Base-by-base conservation (phyloP, 2,113 vertebrate genomes). In the Hemibates koningsi region DNA sequence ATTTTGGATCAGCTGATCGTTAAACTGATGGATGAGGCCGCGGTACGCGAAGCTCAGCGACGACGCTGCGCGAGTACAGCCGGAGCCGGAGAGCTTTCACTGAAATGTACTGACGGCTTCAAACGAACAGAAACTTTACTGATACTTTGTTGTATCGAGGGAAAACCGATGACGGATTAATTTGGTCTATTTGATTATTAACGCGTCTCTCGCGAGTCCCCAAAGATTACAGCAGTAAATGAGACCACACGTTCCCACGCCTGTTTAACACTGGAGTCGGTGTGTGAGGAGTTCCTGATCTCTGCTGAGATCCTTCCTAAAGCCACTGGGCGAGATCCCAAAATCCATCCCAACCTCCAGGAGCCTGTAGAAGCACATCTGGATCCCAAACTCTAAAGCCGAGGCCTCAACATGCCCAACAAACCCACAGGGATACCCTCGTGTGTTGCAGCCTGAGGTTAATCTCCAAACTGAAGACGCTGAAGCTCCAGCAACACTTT, bases 21-120 rank as follows among this genome's bases (percentile, higher is more conserved):
- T 76, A 48, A 76, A 29, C 41, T 48, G 71, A 78, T 32, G 27
- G 71, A 50, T 32, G 71, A 17, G 43, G 9, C 71, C 43, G 1
- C 4, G 6, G 27, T 12, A 11, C 16, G 5, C 4, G 10, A 32
- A 0, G 66, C n/a, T n/a, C 38, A 2, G 7, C 66, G 1, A 9
- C 13, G 8, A 16, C 36, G 66, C 41, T 11, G 71, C 43, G 5
- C 16, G 4, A 29, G 6, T 17, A 17, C 9, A 76, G 21, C 68
- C 13, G 10, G 68, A 73, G 68, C 7, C 5, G 0, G 21, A 48
- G 24, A 0, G 7, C 7, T 38, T 41, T 21, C 34, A 2, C 6
- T 41, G 34, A 21, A 41, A 38, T 13, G 63, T 41, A 7, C 34
- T 8, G 63, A 41, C 9, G 14, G 21, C 36, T 68, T 38, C 10